Base-by-base conservation (phyloP, 2,797 vertebrate species). In the Dicrostonyx torquatus region DNA sequence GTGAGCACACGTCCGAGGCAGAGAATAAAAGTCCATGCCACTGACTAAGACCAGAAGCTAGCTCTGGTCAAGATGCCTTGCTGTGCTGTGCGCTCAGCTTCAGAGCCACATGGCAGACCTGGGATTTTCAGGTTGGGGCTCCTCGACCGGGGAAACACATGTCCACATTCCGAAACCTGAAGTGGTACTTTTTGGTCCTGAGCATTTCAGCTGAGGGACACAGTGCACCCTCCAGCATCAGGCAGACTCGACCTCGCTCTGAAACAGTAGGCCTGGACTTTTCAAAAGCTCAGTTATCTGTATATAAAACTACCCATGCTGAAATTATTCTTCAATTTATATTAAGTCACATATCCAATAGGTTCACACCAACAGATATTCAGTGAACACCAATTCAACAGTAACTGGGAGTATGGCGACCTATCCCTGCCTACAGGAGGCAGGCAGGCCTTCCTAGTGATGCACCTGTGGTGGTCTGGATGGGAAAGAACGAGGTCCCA, bases 1-100 rank as follows among this genome's bases (percentile, higher is more conserved):
- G 84, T 26, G 75, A 96, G 82, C 79, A 90, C n/a, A 64, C 26
- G 88, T 37, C 31, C 31, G 26, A 94, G 58, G 68, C 22, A 91
- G 34, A 90, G 60, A 92, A 89, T 73, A 87, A 75, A 92, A 92
- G 48, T 1, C 31, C 7, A 64, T 24, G 50, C 29, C 31, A 78
- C 2, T 70, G 94, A 89, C 50, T 64, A 37, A 79, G 50, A 83
- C 6, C 2, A 89, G 9, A 60, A 83, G 1, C 3, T 75, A 78
- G n/a, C 13, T 62, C 24, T 50, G 40, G 40, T 13, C 1, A 14
- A 10, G 40, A 24, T 26, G 34, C n/a, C 9, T 24, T 24, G 34
- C 24, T 50, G 34, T 13, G n/a, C 45, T 82, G 43, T n/a, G 12
- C 29, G 18, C 15, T 20, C 7, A 70, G 84, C 13, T 87, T 60